These are phyloP conservation scores for Oreonectes daqikongensis DNA, from an alignment of 2,797 vertebrate species.

Conservation along the genomic window DNA sequence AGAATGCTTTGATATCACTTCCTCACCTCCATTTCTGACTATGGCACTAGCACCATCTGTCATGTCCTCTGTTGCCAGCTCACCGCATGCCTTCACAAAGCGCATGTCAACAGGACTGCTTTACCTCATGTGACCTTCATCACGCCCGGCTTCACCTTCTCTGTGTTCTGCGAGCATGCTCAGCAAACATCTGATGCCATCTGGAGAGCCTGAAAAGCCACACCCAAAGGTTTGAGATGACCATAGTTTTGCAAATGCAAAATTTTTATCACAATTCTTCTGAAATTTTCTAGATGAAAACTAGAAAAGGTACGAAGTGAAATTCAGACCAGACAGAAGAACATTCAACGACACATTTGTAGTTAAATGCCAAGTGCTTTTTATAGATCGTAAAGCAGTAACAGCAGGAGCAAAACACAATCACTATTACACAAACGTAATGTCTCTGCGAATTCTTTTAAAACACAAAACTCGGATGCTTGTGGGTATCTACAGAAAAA, in stretches of 20 bases:
- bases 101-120: background rate
- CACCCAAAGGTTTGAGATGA: background rate
- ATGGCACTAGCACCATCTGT: slow-evolving; percentile 4
- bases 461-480: slow-evolving; percentile 44
- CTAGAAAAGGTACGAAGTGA: background rate
- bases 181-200: background rate
- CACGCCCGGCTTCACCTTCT: slow-evolving; percentile 6
- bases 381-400: slow-evolving; percentile 70
- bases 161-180: background rate
- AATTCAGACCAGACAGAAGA: slow-evolving; percentile 47
- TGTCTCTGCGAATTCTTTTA: slow-evolving; percentile 55
- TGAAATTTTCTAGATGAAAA: background rate
- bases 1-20: no score
- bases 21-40: background rate
- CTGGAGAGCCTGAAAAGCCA: background rate
- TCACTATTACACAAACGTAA: slow-evolving; percentile 59
- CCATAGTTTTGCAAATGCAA: no score
- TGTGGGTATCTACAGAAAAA: background rate
- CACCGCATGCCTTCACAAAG: background rate
- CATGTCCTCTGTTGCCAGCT: slow-evolving; percentile 2
- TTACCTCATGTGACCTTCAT: slow-evolving; percentile 1
- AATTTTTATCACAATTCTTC: background rate
- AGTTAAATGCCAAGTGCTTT: slow-evolving; percentile 65
- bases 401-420: slow-evolving; percentile 68
- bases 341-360: slow-evolving; percentile 48